Percentiles rank a stretch among this genome's conserved stretches.
phyloP scores from a whole-genome alignment of 1,140 invertebrate species.

The Lepidotrigona ventralis region DNA sequence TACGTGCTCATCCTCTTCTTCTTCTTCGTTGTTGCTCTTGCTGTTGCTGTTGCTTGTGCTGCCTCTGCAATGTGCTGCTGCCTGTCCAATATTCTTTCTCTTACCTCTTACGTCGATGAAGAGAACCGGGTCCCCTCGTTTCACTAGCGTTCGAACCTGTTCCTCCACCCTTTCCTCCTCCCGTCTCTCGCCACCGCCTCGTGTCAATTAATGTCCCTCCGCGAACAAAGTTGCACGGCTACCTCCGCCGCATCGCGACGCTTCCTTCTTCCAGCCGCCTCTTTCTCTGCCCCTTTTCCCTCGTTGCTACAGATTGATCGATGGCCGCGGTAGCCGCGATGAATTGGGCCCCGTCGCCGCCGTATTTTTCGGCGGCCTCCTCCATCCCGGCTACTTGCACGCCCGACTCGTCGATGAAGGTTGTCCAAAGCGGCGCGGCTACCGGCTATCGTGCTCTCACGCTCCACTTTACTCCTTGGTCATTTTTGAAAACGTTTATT shows the following conservation, averaged over 20 bases:
- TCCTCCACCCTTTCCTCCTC: constrained; percentile 37
- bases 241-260: constrained; percentile 52
- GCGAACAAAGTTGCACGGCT: constrained; percentile 62
- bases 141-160: constrained; percentile 32
- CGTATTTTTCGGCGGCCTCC: constrained; percentile 69
- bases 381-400: not conserved
- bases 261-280: constrained; percentile 29
- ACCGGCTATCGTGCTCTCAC: not conserved
- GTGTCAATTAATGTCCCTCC: constrained; percentile 79
- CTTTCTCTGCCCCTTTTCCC: not conserved
- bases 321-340: constrained; percentile 69
- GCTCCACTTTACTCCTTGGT: no score
- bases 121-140: constrained; percentile 8
- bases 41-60: constrained; percentile 40
- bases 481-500: no score
- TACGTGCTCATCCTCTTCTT: constrained; percentile 63
- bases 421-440: constrained; percentile 26
- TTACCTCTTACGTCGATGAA: constrained; percentile 6
- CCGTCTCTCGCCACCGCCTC: constrained; percentile 53
- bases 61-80: constrained; percentile 12
- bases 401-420: constrained; percentile 5
- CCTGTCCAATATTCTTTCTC: not conserved
- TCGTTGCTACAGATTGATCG: constrained; percentile 69
- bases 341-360: constrained; percentile 70
- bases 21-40: constrained; percentile 40